Conservation (phyloP, 2,113 vertebrate genomes). For the Hipposideros armiger region DNA sequence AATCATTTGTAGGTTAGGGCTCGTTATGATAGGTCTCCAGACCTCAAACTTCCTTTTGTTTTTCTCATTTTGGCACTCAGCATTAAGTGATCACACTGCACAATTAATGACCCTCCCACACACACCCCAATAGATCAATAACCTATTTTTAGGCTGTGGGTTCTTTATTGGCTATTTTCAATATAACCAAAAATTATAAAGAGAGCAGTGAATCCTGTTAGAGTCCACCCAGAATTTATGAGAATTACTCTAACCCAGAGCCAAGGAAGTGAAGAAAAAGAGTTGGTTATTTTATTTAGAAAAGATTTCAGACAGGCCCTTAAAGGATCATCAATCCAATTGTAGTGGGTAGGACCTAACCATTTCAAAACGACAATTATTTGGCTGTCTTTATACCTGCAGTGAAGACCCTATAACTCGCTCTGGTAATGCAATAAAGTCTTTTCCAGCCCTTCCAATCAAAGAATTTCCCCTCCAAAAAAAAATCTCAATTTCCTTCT, state of each 20-base stretch:
- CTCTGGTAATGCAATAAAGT: neutral
- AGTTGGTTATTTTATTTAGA: neutral
- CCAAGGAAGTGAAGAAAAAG: neutral
- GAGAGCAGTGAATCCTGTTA: neutral
- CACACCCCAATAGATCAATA: conserved; percentile 32
- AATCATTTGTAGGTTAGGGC: neutral
- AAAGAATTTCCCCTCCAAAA: neutral
- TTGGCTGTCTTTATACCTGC: neutral
- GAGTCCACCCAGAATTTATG: neutral
- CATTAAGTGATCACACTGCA: neutral
- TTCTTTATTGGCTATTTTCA: conserved; percentile 37
- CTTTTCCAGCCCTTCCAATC: neutral
- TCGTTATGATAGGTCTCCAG: neutral
- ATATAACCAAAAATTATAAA: neutral
- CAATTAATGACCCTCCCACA: neutral
- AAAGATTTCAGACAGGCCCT: neutral
- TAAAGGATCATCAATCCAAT: neutral
- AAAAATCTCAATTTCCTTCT: conserved; percentile 39
- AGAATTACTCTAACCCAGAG: neutral
- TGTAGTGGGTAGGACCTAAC: neutral
- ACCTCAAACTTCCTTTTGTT: conserved; percentile 36
- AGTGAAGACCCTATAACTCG: neutral
- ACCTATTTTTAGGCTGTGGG: neutral
- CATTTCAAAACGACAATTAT: conserved; percentile 26
- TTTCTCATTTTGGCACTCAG: neutral